These are phyloP conservation scores for Schizopygopsis malacanthus DNA, from an alignment of 2,797 vertebrate genomes.

Conservation along the genomic window DNA sequence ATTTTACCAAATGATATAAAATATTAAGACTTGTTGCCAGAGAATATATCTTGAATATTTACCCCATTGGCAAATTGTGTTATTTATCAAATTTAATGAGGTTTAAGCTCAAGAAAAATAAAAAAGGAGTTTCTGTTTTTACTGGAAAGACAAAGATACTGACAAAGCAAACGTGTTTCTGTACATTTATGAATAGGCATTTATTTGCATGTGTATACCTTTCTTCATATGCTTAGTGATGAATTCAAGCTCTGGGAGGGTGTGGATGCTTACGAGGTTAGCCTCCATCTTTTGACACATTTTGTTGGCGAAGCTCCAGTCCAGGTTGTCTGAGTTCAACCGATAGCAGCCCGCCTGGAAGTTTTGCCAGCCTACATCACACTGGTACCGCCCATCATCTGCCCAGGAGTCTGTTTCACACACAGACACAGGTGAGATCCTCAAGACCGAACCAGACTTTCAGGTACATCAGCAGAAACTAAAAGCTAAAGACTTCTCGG, in stretches of 20 bases:
- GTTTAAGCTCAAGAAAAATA: not conserved
- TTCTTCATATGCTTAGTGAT: conserved; percentile 87
- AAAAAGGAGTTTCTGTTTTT: not conserved
- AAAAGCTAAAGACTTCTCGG: not conserved
- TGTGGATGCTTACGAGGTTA: conserved; percentile 94
- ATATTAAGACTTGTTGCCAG: not conserved
- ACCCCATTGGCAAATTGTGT: not conserved
- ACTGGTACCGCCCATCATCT: conserved; percentile 83
- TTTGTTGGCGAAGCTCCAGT: conserved; percentile 89
- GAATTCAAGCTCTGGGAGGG: conserved; percentile 90
- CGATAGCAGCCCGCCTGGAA: conserved; percentile 96
- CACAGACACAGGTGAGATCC: conserved; percentile 7
- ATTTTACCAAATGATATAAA: not conserved
- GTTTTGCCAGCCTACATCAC: conserved; percentile 91
- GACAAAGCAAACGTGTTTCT: not conserved
- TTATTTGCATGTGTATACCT: conserved; percentile 71
- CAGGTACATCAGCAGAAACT: not conserved
- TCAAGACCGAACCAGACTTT: not conserved
- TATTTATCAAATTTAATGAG: not conserved
- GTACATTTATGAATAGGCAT: not conserved
- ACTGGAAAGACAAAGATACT: not conserved
- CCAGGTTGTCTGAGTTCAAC: conserved; percentile 84
- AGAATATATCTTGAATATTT: not conserved
- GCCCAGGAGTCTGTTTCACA: conserved; percentile 83
- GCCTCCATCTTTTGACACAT: conserved; percentile 88